Percentiles rank a stretch among this genome's conserved stretches.
Conservation (phyloP, 2,888 invertebrate species). For the Noctua janthe region DNA sequence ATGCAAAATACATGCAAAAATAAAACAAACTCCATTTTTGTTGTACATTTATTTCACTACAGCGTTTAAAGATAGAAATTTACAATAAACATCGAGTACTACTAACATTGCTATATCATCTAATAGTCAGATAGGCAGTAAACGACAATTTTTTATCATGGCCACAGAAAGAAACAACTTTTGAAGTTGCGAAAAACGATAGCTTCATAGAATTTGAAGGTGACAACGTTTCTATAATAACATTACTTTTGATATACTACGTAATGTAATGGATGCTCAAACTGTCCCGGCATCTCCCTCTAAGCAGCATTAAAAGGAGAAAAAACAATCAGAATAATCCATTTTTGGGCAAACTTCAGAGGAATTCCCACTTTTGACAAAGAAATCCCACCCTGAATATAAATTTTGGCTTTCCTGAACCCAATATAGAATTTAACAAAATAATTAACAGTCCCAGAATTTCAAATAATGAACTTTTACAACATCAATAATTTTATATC, state of each 20-base stretch:
- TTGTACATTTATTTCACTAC: slow-evolving; percentile 86
- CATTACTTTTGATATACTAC: slow-evolving; percentile 80
- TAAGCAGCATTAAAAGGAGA: slow-evolving; percentile 88
- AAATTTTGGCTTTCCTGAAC: background rate
- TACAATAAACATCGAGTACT: slow-evolving; percentile 84
- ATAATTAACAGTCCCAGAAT: slow-evolving; percentile 21
- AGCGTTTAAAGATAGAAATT: slow-evolving; percentile 84
- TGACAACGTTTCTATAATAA: slow-evolving; percentile 82
- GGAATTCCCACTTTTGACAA: slow-evolving; percentile 70
- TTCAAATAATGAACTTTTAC: background rate
- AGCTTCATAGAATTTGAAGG: slow-evolving; percentile 86
- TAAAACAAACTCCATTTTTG: slow-evolving; percentile 82
- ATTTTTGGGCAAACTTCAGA: slow-evolving; percentile 70
- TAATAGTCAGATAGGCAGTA: slow-evolving; percentile 85
- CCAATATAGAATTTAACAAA: background rate
- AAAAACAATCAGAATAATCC: slow-evolving; percentile 71
- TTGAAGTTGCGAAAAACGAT: slow-evolving; percentile 72
- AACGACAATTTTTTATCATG: slow-evolving; percentile 85
- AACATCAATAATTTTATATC: slow-evolving; percentile 6
- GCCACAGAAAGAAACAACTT: slow-evolving; percentile 81
- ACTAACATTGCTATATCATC: slow-evolving; percentile 81
- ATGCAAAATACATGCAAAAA: slow-evolving; percentile 78
- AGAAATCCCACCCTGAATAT: slow-evolving; percentile 28
- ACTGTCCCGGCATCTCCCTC: slow-evolving; percentile 88
- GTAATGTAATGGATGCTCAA: slow-evolving; percentile 83